These are phyloP conservation scores for Notospermus geniculatus DNA, from an alignment of 1,140 invertebrate species.

Conservation along the genomic window DNA sequence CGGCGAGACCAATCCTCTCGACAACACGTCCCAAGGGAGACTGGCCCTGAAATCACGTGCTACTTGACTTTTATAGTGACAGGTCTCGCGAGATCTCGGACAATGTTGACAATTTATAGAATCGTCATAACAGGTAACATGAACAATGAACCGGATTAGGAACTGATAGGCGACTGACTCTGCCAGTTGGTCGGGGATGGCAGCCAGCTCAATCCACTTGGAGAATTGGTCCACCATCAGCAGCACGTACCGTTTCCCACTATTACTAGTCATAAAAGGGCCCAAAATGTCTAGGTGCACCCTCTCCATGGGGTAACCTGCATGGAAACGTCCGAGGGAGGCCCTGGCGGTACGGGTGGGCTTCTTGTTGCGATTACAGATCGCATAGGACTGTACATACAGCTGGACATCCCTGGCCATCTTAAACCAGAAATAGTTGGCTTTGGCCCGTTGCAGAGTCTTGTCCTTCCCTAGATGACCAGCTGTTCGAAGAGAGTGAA, in stretches of 20 bases:
- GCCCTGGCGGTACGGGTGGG: not conserved
- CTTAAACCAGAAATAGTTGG: constrained; percentile 5
- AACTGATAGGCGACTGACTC: not conserved
- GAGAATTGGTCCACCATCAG: constrained; percentile 17
- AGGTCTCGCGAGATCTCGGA: no score
- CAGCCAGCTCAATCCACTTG: constrained; percentile 8
- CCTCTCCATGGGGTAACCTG: constrained; percentile 22
- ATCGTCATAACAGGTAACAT: no score
- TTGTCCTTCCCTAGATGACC: constrained; percentile 13
- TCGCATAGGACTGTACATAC: constrained; percentile 13
- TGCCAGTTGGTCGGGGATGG: not conserved
- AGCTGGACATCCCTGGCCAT: constrained; percentile 12
- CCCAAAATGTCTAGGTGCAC: constrained; percentile 22
- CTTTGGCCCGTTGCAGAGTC: not conserved
- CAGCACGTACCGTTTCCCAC: constrained; percentile 13
- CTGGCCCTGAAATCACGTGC: no score
- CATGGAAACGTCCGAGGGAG: constrained; percentile 9
- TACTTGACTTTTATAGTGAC: no score
- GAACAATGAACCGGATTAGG: not conserved
- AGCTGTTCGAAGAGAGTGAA: constrained; percentile 14
- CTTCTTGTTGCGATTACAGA: constrained; percentile 22
- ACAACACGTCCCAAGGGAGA: no score
- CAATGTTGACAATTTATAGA: no score
- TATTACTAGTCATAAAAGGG: constrained; percentile 7
- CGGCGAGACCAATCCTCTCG: no score